Conservation (phyloP, 2,888 invertebrate species). For the Thalpophila matura region DNA sequence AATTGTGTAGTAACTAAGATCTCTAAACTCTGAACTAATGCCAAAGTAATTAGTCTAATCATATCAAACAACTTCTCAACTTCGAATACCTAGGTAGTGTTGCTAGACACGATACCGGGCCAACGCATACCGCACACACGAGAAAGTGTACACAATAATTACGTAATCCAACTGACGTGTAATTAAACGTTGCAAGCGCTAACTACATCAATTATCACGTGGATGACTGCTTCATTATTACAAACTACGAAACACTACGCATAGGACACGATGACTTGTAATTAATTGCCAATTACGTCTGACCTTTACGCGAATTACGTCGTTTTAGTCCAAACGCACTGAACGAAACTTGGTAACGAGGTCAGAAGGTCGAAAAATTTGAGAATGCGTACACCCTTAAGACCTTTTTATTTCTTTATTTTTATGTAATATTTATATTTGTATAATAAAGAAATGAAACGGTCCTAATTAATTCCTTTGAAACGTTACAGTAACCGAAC, state of each 20-base stretch:
- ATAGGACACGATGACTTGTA: conserved; percentile 69
- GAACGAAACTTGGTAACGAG: conserved; percentile 14
- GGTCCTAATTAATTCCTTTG: neutral
- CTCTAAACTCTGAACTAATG: neutral
- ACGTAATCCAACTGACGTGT: conserved; percentile 57
- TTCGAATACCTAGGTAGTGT: conserved; percentile 17
- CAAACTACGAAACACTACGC: conserved; percentile 65
- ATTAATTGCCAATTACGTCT: conserved; percentile 78
- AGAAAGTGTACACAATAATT: conserved; percentile 58
- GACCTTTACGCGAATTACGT: conserved; percentile 68
- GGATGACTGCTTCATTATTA: conserved; percentile 73
- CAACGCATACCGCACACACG: conserved; percentile 1
- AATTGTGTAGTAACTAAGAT: conserved; percentile 5
- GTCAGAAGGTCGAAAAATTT: conserved; percentile 1
- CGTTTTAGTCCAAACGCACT: conserved; percentile 27
- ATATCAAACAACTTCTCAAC: conserved; percentile 6
- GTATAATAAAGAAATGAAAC: neutral
- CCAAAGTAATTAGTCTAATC: conserved; percentile 6
- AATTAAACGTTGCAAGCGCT: conserved; percentile 63
- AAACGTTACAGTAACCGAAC: neutral
- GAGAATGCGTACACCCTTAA: neutral
- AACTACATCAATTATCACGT: conserved; percentile 69
- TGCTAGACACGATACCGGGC: neutral
- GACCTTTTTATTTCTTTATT: neutral
- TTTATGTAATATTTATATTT: neutral